phyloP scores from a whole-genome alignment of 2,797 vertebrate genomes.

The Rhynchonycteris naso region DNA sequence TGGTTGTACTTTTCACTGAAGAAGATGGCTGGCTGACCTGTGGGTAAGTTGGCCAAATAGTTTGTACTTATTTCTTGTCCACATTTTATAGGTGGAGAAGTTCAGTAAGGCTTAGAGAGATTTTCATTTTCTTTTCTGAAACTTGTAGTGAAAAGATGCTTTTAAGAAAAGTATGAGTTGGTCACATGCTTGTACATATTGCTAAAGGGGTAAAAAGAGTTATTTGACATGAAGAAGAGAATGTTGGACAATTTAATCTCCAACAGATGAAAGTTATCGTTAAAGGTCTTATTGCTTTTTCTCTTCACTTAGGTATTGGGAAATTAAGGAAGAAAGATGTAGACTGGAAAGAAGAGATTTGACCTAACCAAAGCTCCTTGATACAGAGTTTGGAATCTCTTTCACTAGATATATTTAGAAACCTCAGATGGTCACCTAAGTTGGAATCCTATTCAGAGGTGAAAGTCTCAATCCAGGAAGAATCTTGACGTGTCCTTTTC shows the following conservation, averaged over 20 bases:
- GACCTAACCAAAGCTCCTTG: background rate
- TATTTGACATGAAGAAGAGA: background rate
- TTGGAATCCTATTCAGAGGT: background rate
- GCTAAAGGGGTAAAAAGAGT: background rate
- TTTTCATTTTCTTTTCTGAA: constrained; percentile 30
- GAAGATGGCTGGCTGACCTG: background rate
- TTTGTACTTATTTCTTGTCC: background rate
- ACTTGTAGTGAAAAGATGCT: background rate
- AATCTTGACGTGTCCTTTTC: background rate
- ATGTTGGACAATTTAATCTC: background rate
- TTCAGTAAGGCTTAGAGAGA: background rate
- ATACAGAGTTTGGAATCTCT: background rate
- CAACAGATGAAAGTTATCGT: background rate
- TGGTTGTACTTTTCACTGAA: background rate
- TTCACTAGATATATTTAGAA: background rate
- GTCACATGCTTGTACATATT: background rate
- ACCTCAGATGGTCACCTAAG: background rate
- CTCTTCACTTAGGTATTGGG: background rate
- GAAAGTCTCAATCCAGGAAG: background rate
- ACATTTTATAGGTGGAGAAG: background rate
- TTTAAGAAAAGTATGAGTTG: background rate
- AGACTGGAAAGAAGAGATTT: background rate
- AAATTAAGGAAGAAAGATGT: constrained; percentile 38
- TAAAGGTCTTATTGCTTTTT: background rate
- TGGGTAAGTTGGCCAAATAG: background rate